A percentile compares a stretch with the other conserved stretches of the same genome.
These are phyloP conservation scores for Lagocephalus sceleratus DNA, from an alignment of 2,797 vertebrate genomes.

Conservation along the genomic window DNA sequence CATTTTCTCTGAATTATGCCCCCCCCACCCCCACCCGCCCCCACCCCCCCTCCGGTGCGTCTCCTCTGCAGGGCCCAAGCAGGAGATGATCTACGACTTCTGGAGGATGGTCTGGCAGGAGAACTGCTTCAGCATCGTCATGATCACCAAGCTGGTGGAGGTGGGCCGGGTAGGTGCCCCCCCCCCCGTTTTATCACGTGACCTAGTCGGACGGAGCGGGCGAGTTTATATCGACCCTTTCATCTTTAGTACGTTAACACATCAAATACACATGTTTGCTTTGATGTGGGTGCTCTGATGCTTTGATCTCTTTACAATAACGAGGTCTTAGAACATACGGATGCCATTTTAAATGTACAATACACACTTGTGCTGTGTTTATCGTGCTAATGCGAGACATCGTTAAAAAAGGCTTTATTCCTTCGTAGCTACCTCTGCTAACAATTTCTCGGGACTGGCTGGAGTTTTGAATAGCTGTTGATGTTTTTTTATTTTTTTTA, in stretches of 20 bases:
- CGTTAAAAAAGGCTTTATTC: too few species aligned
- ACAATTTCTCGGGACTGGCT: too few species aligned
- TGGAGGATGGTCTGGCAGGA: conserved; percentile 99
- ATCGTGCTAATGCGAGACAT: too few species aligned
- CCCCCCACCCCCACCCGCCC: conserved; percentile 32
- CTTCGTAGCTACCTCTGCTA: too few species aligned
- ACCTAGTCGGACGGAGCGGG: conserved; percentile 51
- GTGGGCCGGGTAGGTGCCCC: conserved; percentile 88
- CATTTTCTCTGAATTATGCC: conserved; percentile 64
- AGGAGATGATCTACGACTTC: conserved; percentile 97
- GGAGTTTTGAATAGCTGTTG: too few species aligned
- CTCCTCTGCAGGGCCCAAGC: conserved; percentile 86
- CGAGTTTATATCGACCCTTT: conserved; percentile 41
- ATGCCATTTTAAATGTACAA: too few species aligned
- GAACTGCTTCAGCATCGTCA: conserved; percentile 95
- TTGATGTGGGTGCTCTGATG: too few species aligned
- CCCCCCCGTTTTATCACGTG: conserved; percentile 11
- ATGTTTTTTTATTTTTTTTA: too few species aligned
- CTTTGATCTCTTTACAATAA: too few species aligned
- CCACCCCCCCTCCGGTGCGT: conserved; percentile 13
- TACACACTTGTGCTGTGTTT: too few species aligned
- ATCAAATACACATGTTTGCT: neutral
- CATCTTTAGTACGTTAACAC: conserved; percentile 16
- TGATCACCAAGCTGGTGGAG: conserved; percentile 97
- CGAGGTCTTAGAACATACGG: too few species aligned